Evolutionary conservation across 2,113 vertebrate species (phyloP).

Genomic region (Elgaria multicarinata): DNA sequence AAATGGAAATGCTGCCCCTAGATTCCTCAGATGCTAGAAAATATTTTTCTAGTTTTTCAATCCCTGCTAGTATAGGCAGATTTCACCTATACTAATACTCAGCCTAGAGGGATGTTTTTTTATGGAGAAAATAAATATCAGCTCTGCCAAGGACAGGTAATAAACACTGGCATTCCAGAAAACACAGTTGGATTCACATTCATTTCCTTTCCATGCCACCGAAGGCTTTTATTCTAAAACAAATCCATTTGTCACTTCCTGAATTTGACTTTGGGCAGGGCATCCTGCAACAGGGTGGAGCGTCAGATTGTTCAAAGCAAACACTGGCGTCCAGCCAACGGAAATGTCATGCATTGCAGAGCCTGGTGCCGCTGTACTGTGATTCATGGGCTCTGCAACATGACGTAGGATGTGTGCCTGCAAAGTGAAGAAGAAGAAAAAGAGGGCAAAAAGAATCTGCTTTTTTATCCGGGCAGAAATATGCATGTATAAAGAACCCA

Average conservation of each 20-base stretch:
- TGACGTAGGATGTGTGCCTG: background rate
- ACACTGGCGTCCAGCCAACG: constrained; percentile 74
- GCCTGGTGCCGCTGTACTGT: constrained; percentile 52
- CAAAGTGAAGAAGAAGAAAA: background rate
- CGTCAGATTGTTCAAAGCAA: constrained; percentile 73
- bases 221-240: constrained; percentile 74
- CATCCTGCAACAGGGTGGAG: constrained; percentile 85
- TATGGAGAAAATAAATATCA: constrained; percentile 35
- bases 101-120: constrained; percentile 32
- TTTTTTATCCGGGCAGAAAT: constrained; percentile 4
- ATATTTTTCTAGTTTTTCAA: constrained; percentile 7
- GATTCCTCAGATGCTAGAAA: background rate
- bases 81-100: constrained; percentile 20
- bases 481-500: background rate
- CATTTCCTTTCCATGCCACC: constrained; percentile 67
- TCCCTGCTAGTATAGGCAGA: background rate
- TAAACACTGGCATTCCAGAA: constrained; percentile 13
- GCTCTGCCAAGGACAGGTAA: constrained; percentile 6
- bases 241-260: constrained; percentile 80
- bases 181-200: constrained; percentile 56
- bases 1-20: background rate
- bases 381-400: constrained; percentile 50
- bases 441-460: background rate
- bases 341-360: constrained; percentile 69
- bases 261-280: constrained; percentile 78